These are phyloP conservation scores for Drosophila ezoana DNA, from an alignment of 2,888 invertebrate species.

Conservation along the genomic window DNA sequence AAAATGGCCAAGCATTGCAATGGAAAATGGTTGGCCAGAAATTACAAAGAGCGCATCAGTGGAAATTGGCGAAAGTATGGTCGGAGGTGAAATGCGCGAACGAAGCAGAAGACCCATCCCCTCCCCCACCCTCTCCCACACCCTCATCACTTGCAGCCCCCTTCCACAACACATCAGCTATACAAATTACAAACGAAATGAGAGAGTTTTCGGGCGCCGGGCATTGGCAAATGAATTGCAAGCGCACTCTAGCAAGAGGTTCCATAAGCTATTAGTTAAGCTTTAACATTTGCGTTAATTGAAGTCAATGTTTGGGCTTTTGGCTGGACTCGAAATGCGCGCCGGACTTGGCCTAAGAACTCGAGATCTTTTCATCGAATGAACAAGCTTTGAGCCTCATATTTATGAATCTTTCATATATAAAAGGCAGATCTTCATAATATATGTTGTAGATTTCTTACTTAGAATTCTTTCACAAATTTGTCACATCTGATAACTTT, in stretches of 20 bases:
- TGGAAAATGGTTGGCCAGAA: constrained; percentile 76
- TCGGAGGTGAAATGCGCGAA: constrained; percentile 17
- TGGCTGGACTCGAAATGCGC: too few relatives aligned
- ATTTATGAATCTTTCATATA: too few relatives aligned
- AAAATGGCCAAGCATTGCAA: constrained; percentile 69
- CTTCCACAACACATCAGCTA: constrained; percentile 12
- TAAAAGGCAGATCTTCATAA: too few relatives aligned
- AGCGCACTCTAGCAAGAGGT: constrained; percentile 19
- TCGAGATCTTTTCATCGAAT: too few relatives aligned
- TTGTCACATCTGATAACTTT: too few relatives aligned
- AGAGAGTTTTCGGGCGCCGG: constrained; percentile 55
- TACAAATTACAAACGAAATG: constrained; percentile 76
- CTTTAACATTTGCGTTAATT: not conserved
- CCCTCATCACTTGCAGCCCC: not conserved
- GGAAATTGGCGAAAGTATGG: constrained; percentile 52
- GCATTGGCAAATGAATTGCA: constrained; percentile 60
- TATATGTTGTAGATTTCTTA: too few relatives aligned
- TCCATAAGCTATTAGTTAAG: not conserved
- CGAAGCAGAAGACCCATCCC: not conserved
- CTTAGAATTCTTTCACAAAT: too few relatives aligned
- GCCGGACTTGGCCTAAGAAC: too few relatives aligned
- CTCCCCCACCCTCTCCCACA: not conserved
- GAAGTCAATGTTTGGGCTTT: too few relatives aligned
- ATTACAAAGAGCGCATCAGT: constrained; percentile 70
- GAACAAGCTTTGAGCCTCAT: too few relatives aligned